Base-by-base conservation (phyloP, 2,888 invertebrate genomes). In the Urechis unicinctus region DNA sequence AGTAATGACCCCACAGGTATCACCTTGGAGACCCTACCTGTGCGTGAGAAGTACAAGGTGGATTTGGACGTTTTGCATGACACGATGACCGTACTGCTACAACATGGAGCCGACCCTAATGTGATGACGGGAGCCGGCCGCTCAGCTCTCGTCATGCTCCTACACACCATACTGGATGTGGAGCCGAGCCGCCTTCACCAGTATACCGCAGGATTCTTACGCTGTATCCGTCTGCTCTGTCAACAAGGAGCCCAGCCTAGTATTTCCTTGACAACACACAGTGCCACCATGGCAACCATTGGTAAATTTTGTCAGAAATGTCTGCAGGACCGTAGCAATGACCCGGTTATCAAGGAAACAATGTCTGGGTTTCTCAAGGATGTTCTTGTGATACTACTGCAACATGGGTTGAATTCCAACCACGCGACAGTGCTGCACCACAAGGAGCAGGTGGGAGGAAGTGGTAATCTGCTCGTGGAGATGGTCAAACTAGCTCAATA, bases 91-190 rank as follows among this genome's bases (percentile, higher is more conserved):
- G 59, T 69, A 4, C 58, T 75, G 36, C 61, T 75, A 26, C 41
- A 62, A n/a, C 66, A 68, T 58, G 68, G 70, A 21, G 68, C 70
- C 2, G 60, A 69, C 26, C 65, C 69, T 0, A 70, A 71, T 58
- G 61, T 61, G 29, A 60, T 62, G 36, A 72, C 73, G 60, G 52
- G 57, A 17, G 66, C 61, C 2, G 72, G 74, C 2, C 72, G 72
- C 51, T 68, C 72, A 0, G 86, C 88, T 13, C 82, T 88, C 55
- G 86, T 87, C 84, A 85, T 88, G 29, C 84, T 87, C 67, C 78
- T 88, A 55, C 86, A 87, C 55, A 86, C 87, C 46, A 78, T 88
- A 31, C 85, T 88, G 56, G 87, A 87, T 72, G 87, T 87, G 70
- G 86, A 87, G 76, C 85, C 86, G 49, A 73, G 86, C 49, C 85